A percentile compares a stretch with the other conserved stretches of the same genome.
Conservation (phyloP, 2,113 vertebrate species). For the Murina feae region DNA sequence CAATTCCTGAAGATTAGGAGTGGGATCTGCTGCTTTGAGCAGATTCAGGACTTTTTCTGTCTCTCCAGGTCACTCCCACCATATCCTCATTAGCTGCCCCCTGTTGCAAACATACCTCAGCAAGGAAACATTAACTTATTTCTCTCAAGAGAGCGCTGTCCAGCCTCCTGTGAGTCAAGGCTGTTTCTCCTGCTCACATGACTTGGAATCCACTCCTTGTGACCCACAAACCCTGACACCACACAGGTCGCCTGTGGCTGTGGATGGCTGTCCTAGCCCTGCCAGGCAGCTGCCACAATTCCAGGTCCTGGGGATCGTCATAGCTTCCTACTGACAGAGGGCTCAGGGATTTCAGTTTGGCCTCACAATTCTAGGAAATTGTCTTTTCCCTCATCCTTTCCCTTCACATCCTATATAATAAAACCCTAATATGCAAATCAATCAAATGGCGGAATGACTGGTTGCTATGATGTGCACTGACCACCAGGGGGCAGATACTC, state of each 20-base stretch:
- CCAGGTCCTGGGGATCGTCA: background rate
- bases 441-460: rapidly evolving
- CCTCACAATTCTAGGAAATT: background rate
- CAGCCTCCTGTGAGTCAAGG: background rate
- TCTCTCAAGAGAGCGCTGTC: background rate
- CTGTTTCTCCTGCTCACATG: background rate
- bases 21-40: background rate
- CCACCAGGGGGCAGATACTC: too few species aligned
- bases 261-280: background rate
- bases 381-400: too few species aligned
- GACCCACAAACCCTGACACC: background rate
- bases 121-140: background rate
- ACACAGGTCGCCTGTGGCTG: background rate
- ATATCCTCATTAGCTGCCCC: background rate
- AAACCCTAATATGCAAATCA: too few species aligned
- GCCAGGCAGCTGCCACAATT: background rate
- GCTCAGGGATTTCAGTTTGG: background rate
- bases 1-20: background rate
- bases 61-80: background rate
- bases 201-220: background rate
- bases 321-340: background rate
- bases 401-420: too few species aligned
- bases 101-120: background rate
- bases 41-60: background rate
- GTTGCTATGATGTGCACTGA: too few species aligned